Conservation (phyloP, 2,888 invertebrate genomes). For the Hesperia comma region DNA sequence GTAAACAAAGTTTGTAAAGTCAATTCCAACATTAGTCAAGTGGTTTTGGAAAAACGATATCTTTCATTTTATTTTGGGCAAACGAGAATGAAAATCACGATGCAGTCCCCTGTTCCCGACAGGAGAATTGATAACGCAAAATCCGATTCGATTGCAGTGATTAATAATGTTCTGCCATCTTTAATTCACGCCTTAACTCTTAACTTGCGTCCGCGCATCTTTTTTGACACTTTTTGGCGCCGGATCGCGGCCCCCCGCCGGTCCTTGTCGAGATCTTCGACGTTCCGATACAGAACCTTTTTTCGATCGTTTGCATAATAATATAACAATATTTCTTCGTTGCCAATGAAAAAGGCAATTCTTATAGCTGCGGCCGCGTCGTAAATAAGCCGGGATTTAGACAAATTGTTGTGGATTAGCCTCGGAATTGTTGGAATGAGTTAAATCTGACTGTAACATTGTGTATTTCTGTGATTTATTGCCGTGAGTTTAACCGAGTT, state of each 20-base stretch:
- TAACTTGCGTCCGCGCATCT: slow-evolving; percentile 38
- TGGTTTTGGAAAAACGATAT: background rate
- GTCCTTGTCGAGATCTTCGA: slow-evolving; percentile 47
- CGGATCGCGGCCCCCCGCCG: slow-evolving; percentile 47
- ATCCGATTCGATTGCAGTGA: slow-evolving; percentile 42
- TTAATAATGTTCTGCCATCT: slow-evolving; percentile 43
- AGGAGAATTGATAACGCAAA: slow-evolving; percentile 41
- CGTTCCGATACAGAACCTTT: slow-evolving; percentile 38
- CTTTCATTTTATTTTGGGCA: background rate
- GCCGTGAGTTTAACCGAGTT: slow-evolving; percentile 25
- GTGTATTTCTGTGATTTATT: slow-evolving; percentile 32
- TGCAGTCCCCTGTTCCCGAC: slow-evolving; percentile 34
- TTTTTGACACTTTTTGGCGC: slow-evolving; percentile 53
- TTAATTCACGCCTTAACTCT: slow-evolving; percentile 44
- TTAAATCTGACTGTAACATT: slow-evolving; percentile 28
- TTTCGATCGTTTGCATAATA: slow-evolving; percentile 47
- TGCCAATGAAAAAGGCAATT: slow-evolving; percentile 22
- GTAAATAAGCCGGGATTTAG: slow-evolving; percentile 33
- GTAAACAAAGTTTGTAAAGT: background rate
- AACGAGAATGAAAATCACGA: slow-evolving; percentile 3
- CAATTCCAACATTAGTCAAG: background rate
- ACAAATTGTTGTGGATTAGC: slow-evolving; percentile 31
- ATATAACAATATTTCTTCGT: slow-evolving; percentile 44
- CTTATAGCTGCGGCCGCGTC: slow-evolving; percentile 16
- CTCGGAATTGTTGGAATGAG: slow-evolving; percentile 30